Evolutionary conservation across 2,888 invertebrate species (phyloP).

Genomic region (Lepidocyrtoides sp.): DNA sequence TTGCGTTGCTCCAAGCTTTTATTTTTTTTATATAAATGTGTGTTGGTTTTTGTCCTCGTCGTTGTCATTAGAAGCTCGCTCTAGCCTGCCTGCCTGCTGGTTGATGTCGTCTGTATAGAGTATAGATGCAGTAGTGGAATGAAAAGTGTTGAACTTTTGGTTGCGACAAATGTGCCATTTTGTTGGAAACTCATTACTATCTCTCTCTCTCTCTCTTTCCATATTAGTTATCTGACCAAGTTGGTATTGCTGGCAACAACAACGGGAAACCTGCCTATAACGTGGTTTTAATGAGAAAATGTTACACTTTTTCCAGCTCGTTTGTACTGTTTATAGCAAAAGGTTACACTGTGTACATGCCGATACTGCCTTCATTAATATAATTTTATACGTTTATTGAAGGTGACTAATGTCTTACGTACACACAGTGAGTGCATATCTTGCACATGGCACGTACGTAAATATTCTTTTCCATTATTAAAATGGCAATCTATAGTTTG

Average conservation of each 20-base stretch:
- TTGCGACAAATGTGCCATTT: constrained; percentile 79
- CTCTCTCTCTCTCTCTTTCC: too few relatives aligned
- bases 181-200: constrained; percentile 74
- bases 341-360: neutral
- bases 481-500: constrained; percentile 51
- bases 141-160: constrained; percentile 74
- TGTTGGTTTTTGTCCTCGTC: constrained; percentile 46
- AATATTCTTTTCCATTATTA: constrained; percentile 47
- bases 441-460: constrained; percentile 26
- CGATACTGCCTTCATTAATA: constrained; percentile 22
- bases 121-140: constrained; percentile 55
- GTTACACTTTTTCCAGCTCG: constrained; percentile 6
- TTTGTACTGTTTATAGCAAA: neutral
- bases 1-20: neutral
- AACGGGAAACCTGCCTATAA: constrained; percentile 46
- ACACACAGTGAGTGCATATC: neutral
- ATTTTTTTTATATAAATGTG: constrained; percentile 20
- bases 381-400: neutral
- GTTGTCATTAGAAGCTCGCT: neutral
- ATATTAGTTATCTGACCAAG: constrained; percentile 51
- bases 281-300: constrained; percentile 66
- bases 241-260: constrained; percentile 36
- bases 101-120: neutral
- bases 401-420: constrained; percentile 34
- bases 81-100: neutral